Evolutionary conservation across 1,140 invertebrate species (phyloP).

Genomic region (Temnothorax longispinosus): DNA sequence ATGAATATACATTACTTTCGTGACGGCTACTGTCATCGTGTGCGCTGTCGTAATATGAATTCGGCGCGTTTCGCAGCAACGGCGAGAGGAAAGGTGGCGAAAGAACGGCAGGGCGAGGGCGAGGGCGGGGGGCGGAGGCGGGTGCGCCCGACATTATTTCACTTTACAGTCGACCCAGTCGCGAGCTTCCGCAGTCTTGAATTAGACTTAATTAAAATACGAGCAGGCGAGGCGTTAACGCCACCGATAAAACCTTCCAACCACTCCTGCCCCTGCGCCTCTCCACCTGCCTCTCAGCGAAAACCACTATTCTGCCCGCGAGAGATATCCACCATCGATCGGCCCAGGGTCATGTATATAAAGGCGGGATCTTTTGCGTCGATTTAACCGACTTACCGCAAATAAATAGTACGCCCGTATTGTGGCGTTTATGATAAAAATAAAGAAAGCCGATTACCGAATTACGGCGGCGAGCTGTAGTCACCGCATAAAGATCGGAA

Average conservation of each 20-base stretch:
- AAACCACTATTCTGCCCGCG: slow-evolving; percentile 49
- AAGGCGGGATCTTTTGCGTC: slow-evolving; percentile 45
- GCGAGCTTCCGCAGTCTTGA: slow-evolving; percentile 65
- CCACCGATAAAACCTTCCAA: slow-evolving; percentile 67
- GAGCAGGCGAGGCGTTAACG: slow-evolving; percentile 66
- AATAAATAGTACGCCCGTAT: slow-evolving; percentile 46
- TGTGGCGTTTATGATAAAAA: slow-evolving; percentile 14
- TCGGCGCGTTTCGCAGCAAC: slow-evolving; percentile 55
- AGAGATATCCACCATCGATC: slow-evolving; percentile 57
- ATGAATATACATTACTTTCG: slow-evolving; percentile 74
- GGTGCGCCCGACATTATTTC: slow-evolving; percentile 67
- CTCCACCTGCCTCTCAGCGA: slow-evolving; percentile 12
- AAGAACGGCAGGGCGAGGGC: background rate
- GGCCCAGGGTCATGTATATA: slow-evolving; percentile 30
- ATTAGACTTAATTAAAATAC: slow-evolving; percentile 76
- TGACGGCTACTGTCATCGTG: slow-evolving; percentile 66
- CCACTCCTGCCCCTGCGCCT: background rate
- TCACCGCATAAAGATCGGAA: background rate
- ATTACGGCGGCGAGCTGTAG: background rate
- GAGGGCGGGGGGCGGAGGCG: background rate
- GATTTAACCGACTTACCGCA: slow-evolving; percentile 56
- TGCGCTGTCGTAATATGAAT: slow-evolving; percentile 69
- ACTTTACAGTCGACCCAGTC: slow-evolving; percentile 63
- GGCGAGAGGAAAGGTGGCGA: slow-evolving; percentile 29
- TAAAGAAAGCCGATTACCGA: slow-evolving; percentile 37